These are phyloP conservation scores for Clanis bilineata DNA, from an alignment of 2,888 invertebrate genomes.

Conservation along the genomic window DNA sequence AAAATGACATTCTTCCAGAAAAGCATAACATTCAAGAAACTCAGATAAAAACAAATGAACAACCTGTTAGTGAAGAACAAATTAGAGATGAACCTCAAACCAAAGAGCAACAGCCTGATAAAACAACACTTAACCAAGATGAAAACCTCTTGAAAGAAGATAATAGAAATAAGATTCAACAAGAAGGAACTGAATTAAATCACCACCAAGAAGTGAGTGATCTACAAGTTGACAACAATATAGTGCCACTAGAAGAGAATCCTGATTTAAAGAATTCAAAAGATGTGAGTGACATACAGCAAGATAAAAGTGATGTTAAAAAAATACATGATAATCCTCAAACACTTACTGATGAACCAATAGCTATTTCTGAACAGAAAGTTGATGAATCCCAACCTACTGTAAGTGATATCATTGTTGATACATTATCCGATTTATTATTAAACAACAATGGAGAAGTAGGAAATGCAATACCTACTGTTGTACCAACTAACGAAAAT, in stretches of 20 bases:
- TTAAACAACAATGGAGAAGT: neutral
- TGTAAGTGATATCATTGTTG: neutral
- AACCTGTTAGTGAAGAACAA: conserved; percentile 14
- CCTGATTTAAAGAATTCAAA: no score
- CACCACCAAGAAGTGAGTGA: neutral
- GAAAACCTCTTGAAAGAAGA: neutral
- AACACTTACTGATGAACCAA: neutral
- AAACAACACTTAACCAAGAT: neutral
- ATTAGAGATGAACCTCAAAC: neutral
- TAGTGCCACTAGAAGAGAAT: neutral
- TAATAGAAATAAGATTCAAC: neutral
- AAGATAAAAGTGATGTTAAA: neutral
- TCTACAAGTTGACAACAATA: neutral
- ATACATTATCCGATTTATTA: neutral
- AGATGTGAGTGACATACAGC: neutral
- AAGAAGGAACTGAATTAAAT: neutral
- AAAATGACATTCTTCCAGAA: conserved; percentile 25
- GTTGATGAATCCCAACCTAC: neutral
- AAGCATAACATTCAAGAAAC: neutral
- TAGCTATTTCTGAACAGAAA: neutral
- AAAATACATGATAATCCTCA: neutral
- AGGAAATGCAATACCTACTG: neutral
- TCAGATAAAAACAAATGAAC: conserved; percentile 18
- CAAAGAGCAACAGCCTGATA: neutral
- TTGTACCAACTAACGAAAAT: neutral